Base-by-base conservation (phyloP, 2,888 invertebrate genomes). In the Sesia bembeciformis region DNA sequence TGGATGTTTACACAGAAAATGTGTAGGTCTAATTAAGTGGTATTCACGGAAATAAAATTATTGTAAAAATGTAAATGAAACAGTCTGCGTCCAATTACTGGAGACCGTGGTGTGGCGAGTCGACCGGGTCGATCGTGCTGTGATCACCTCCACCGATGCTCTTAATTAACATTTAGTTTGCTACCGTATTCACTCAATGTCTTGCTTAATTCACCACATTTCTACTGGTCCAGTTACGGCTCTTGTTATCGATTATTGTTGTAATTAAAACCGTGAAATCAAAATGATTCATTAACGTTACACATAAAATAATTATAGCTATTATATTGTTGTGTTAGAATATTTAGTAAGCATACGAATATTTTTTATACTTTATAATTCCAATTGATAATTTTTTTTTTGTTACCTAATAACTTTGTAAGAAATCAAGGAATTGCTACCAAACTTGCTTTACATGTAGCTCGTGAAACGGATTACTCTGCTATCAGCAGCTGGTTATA, bases 161-260 rank as follows among this genome's bases (percentile, higher is more conserved):
- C 76, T 84, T 84, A 86, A 86, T 87, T 86, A 86, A 82, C 78
- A 78, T 84, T 81, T 74, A 78, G 70, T 73, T 78, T 70, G 80
- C 82, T 83, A 79, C 81, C 74, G 81, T 81, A 78, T 79, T 76
- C 65, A 62, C 61, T 60, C 62, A 60, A 65, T 61, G 62, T 62
- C 61, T 68, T 71, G 68, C 66, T 75, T 74, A 71, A 75, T 73
- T 73, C 72, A 73, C 67, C 66, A n/a, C n/a, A 69, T 72, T 71
- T 66, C 71, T 51, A 54, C 64, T 58, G 56, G 61, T 78, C 75
- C 86, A 84, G 87, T 86, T 86, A 83, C 68, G 66, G 73, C 61
- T 69, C 78, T 79, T 77, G 77, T 79, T 81, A 80, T 74, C 63
- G 67, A 66, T 23, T 23, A 23, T 23, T 23, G 23, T 23, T 23